Base-by-base conservation (phyloP, 2,113 vertebrate species). In the Indicator maculatus region DNA sequence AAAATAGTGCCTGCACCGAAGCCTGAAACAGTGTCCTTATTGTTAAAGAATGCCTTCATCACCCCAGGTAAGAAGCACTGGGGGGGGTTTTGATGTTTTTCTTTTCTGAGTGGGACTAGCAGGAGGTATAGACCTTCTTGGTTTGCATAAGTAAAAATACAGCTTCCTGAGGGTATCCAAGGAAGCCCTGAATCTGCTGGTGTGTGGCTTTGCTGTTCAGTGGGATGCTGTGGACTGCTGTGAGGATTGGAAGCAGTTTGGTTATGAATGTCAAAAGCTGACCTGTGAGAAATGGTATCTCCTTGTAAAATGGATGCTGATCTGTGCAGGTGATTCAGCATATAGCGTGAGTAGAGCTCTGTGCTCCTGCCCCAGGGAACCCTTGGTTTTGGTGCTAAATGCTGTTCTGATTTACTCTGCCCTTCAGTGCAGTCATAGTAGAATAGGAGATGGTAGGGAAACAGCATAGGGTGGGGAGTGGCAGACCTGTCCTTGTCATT, bases 1-100 rank as follows among this genome's bases (percentile, higher is more conserved):
- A 98, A 99, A 94, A 98, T 98, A 78, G 98, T 98, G 90, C 98
- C 98, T 84, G 98, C 98, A 82, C 86, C 97, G 4, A 98, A 99
- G 88, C 96, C 98, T 12, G 98, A 98, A 93, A 95, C 97, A 7
- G 81, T 98, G 88, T 97, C 98, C 87, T 95, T 98, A 97, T 53
- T 98, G 47, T 67, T 98, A 96, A 97, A 97, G 96, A 98, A 96
- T 41, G 95, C 98, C 86, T 96, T 96, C 96, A 75, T 98, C 63
- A 41, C 97, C 91, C 96, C 97, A 97, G 98, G 98, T 98, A 94
- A 98, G 97, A 41, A 70, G 44, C 18, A 0, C 16, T 74, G 72
- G 0, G 36, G 61, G 64, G 23, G 36, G 36, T 36, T 7, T 7
- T 36, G 26, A 12, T 45, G 52, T 5, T 69, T 74, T 28, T 28